phyloP scores from a whole-genome alignment of 2,113 vertebrate species.

The Lasiurus cinereus region DNA sequence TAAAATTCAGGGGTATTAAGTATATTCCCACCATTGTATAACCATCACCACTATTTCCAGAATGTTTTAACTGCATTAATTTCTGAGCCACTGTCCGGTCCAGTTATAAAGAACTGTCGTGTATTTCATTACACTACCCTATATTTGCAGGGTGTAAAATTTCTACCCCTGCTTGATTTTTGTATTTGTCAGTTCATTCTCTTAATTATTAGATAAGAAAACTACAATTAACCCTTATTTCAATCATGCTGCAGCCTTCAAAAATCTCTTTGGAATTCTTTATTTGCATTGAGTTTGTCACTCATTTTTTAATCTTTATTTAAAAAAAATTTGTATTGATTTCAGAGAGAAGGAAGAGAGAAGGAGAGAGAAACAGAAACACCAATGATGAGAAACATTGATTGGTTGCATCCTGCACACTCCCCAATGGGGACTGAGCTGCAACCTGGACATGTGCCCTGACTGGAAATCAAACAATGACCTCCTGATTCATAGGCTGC shows the following conservation, averaged over 20 bases:
- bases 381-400: too few species aligned
- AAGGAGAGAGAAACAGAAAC: too few species aligned
- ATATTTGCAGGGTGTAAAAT: background rate
- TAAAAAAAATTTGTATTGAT: too few species aligned
- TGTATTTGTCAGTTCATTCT: conserved; percentile 6
- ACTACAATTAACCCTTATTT: background rate
- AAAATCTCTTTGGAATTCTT: background rate
- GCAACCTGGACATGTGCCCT: too few species aligned
- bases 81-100: background rate
- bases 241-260: background rate
- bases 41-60: background rate
- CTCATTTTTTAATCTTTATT: too few species aligned
- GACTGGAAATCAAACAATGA: too few species aligned
- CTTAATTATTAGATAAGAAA: background rate
- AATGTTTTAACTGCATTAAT: background rate
- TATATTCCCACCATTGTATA: background rate
- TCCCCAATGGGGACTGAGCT: too few species aligned
- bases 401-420: too few species aligned
- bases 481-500: too few species aligned
- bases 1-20: background rate
- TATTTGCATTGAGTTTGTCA: background rate
- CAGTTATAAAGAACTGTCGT: background rate
- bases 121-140: background rate
- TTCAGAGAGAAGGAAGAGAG: too few species aligned
- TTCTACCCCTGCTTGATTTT: background rate